Conservation (phyloP, 92 coral and sea anemone species). For the Palythoa grandis region DNA sequence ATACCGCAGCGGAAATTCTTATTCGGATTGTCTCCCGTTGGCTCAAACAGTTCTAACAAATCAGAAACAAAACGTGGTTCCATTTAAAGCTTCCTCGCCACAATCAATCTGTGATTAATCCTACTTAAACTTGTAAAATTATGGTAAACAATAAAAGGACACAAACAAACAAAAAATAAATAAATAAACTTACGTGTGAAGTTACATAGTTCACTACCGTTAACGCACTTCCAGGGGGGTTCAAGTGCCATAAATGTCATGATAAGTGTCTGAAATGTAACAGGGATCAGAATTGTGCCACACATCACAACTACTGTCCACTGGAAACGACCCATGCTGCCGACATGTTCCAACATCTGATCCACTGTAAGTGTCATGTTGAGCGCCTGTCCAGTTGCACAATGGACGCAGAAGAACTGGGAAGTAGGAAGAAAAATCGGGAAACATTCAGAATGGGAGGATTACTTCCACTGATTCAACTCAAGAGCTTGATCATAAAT, state of each 20-base stretch:
- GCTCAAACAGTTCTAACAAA: conserved; percentile 63
- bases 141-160: neutral
- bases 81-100: too few species aligned
- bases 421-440: neutral
- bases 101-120: too few species aligned
- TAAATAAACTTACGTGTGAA: conserved; percentile 75
- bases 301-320: conserved; percentile 71
- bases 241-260: conserved; percentile 97
- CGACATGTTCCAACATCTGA: conserved; percentile 77
- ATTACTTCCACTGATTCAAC: too few species aligned
- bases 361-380: conserved; percentile 85
- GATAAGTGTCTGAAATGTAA: conserved; percentile 89
- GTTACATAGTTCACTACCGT: conserved; percentile 85
- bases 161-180: neutral
- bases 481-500: too few species aligned
- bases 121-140: neutral
- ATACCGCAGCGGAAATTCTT: conserved; percentile 78
- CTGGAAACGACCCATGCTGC: conserved; percentile 94
- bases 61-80: neutral
- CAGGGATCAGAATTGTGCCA: conserved; percentile 83
- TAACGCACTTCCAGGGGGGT: conserved; percentile 91
- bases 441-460: too few species aligned
- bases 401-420: neutral
- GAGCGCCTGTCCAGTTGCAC: neutral
- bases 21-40: conserved; percentile 73